Evolutionary conservation across 1,140 invertebrate genomes (phyloP).

Genomic region (Aleiodes sp.): DNA sequence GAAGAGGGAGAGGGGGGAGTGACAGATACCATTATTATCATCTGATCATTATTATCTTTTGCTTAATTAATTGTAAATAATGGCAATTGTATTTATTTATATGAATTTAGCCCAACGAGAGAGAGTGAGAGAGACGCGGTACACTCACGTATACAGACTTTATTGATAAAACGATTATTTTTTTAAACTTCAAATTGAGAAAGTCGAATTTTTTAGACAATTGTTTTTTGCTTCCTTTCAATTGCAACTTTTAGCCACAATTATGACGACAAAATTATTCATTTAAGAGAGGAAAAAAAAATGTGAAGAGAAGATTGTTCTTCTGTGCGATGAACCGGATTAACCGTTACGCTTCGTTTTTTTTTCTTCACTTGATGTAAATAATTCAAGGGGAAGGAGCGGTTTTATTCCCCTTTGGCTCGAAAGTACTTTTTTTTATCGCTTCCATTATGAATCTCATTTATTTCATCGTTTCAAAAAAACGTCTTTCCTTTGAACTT

Average conservation of each 20-base stretch:
- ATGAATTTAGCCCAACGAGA: slow-evolving; percentile 23
- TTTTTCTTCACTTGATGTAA: neutral
- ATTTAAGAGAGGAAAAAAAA: neutral
- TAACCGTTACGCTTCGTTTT: slow-evolving; percentile 2
- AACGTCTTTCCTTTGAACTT: too few relatives aligned
- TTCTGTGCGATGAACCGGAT: neutral
- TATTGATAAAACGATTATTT: neutral
- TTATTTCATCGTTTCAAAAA: too few relatives aligned
- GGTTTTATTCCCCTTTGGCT: neutral
- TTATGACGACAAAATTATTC: slow-evolving; percentile 1
- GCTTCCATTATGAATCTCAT: neutral
- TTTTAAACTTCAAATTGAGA: neutral
- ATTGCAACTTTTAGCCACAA: neutral
- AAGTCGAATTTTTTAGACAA: neutral
- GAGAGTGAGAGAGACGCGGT: slow-evolving; percentile 29
- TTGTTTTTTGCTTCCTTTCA: neutral
- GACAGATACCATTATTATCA: neutral
- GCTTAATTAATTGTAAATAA: slow-evolving; percentile 41
- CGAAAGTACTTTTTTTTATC: neutral
- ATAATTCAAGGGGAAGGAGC: neutral
- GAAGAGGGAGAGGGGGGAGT: neutral
- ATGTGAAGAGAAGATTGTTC: neutral
- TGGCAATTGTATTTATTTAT: slow-evolving; percentile 41
- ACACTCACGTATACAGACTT: slow-evolving; percentile 14
- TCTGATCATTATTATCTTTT: slow-evolving; percentile 15